phyloP scores from a whole-genome alignment of 2,888 invertebrate genomes.

The Sturmia bella region DNA sequence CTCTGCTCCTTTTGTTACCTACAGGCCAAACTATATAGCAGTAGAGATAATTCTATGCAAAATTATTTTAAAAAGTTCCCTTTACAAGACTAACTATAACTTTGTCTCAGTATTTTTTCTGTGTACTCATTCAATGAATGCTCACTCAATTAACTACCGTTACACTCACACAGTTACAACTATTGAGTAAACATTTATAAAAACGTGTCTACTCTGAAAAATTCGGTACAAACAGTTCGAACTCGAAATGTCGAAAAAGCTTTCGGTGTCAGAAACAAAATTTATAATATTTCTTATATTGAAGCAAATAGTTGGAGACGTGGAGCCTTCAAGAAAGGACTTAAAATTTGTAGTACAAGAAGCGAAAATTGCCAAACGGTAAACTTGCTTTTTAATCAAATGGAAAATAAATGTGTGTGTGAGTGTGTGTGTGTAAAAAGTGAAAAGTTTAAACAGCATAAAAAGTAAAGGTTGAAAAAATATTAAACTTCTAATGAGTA shows the following conservation, averaged over 20 bases:
- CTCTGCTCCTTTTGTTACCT: too few species aligned
- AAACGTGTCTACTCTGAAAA: slow-evolving; percentile 44
- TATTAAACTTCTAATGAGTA: slow-evolving; percentile 3
- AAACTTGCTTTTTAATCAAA: slow-evolving; percentile 50
- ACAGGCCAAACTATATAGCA: too few species aligned
- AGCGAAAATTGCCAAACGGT: slow-evolving; percentile 50
- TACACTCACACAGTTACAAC: background rate
- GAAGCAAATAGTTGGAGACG: slow-evolving; percentile 78
- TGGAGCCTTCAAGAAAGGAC: slow-evolving; percentile 79
- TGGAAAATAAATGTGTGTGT: slow-evolving; percentile 20
- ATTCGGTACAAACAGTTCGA: slow-evolving; percentile 45
- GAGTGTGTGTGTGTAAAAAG: slow-evolving; percentile 29
- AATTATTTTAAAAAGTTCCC: too few species aligned
- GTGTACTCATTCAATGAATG: slow-evolving; percentile 6
- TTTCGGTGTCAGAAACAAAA: slow-evolving; percentile 70
- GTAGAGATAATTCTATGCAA: too few species aligned
- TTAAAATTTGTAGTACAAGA: slow-evolving; percentile 67
- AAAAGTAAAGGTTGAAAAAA: slow-evolving; percentile 25
- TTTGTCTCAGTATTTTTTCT: slow-evolving; percentile 17
- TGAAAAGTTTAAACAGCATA: slow-evolving; percentile 23
- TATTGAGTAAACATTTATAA: slow-evolving; percentile 16
- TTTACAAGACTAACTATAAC: background rate
- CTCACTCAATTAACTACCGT: slow-evolving; percentile 35
- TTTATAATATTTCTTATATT: slow-evolving; percentile 67
- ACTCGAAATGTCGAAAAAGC: slow-evolving; percentile 73